Evolutionary conservation across 1,140 invertebrate species (phyloP).

Genomic region (Zaprionus lachaisei): DNA sequence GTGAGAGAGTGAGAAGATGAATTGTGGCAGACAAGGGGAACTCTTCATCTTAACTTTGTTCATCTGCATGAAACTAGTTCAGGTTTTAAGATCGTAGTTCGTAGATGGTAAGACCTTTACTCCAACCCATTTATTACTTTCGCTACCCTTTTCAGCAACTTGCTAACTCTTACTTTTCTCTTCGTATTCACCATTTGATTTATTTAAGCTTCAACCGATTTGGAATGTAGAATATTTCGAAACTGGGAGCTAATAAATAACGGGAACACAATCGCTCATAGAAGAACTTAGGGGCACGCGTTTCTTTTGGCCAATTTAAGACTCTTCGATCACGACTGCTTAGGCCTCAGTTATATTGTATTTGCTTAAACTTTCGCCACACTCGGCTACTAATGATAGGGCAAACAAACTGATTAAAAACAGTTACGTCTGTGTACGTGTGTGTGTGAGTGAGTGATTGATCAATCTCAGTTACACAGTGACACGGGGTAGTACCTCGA

Average conservation of each 20-base stretch:
- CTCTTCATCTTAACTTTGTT: not conserved
- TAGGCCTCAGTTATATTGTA: conserved; percentile 21
- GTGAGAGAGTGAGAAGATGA: not conserved
- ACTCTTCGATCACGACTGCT: conserved; percentile 32
- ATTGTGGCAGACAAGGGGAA: not conserved
- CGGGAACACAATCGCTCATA: not conserved
- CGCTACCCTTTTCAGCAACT: not conserved
- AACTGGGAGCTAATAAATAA: conserved; percentile 4
- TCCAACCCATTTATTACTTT: not conserved
- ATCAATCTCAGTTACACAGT: conserved; percentile 35
- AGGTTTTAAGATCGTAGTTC: not conserved
- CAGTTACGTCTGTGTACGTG: not conserved
- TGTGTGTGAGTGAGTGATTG: conserved; percentile 32
- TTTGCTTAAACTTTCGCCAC: conserved; percentile 45
- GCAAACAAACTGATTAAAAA: conserved; percentile 47
- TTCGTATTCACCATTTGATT: not conserved
- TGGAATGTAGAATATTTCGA: conserved; percentile 1
- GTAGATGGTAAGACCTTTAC: not conserved
- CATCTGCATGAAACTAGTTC: not conserved
- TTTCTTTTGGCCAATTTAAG: not conserved
- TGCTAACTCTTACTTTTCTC: not conserved
- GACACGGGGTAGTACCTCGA: not conserved
- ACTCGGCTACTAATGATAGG: conserved; percentile 36
- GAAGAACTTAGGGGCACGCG: conserved; percentile 9
- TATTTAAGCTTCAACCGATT: not conserved